Percentiles rank a stretch among this genome's conserved stretches.
Conservation (phyloP, 2,888 invertebrate species). For the Bellardia bayeri region DNA sequence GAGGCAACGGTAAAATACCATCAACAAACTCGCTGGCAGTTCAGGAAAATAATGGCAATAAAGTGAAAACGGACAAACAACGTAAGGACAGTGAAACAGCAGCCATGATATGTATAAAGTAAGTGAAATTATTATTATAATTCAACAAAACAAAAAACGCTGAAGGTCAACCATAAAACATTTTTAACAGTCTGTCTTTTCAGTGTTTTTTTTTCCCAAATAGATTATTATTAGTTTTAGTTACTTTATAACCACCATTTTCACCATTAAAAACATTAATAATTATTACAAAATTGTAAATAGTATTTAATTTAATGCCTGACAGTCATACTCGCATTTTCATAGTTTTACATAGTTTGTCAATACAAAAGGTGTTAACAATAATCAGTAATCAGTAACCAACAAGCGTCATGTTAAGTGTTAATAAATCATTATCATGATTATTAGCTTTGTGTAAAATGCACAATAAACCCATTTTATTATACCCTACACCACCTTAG, state of each 20-base stretch:
- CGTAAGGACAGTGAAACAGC: constrained; percentile 62
- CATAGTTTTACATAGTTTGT: constrained; percentile 3
- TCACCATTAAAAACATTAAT: neutral
- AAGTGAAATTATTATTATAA: constrained; percentile 70
- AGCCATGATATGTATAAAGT: constrained; percentile 78
- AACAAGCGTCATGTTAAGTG: neutral
- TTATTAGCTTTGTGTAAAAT: constrained; percentile 6
- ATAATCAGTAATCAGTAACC: constrained; percentile 37
- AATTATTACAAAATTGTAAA: neutral
- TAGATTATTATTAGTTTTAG: neutral
- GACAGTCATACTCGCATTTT: neutral
- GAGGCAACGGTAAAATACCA: constrained; percentile 63
- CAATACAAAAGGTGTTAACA: constrained; percentile 13
- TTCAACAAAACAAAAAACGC: neutral
- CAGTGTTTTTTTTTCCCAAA: constrained; percentile 8
- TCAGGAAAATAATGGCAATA: constrained; percentile 61
- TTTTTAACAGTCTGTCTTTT: constrained; percentile 10
- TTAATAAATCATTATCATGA: constrained; percentile 20
- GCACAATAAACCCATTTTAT: neutral
- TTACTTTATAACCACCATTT: neutral
- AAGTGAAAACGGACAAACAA: constrained; percentile 66
- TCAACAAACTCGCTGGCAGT: constrained; percentile 44
- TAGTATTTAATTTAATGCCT: neutral
- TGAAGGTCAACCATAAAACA: constrained; percentile 45
- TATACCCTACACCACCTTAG: too few relatives aligned